Evolutionary conservation across 2,888 invertebrate genomes (phyloP).

Genomic region (Meta bourneti): DNA sequence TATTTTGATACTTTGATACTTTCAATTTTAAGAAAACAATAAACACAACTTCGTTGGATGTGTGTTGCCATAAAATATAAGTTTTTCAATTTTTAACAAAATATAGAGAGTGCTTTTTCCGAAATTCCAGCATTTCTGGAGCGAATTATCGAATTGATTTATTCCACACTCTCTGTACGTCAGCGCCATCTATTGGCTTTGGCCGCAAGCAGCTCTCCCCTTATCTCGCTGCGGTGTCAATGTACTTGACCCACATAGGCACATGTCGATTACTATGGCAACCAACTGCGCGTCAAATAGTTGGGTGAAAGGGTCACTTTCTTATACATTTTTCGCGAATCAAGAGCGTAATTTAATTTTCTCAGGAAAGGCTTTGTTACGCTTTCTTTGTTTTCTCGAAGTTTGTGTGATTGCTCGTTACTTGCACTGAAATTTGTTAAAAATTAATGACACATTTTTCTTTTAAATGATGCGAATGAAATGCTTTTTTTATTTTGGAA

Average conservation of each 20-base stretch:
- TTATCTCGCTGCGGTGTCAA: slow-evolving; percentile 55
- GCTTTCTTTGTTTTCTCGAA: background rate
- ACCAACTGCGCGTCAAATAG: slow-evolving; percentile 22
- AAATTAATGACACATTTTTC: too few species aligned
- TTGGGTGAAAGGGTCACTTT: background rate
- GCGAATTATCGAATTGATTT: background rate
- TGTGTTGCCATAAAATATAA: too few species aligned
- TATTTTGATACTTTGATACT: too few species aligned
- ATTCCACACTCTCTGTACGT: background rate
- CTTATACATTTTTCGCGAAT: background rate
- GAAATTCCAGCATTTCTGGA: too few species aligned
- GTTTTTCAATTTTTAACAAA: too few species aligned
- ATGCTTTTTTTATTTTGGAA: too few species aligned
- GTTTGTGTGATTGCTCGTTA: background rate
- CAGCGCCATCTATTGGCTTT: slow-evolving; percentile 66
- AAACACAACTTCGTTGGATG: too few species aligned
- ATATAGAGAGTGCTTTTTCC: too few species aligned
- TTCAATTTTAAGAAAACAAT: too few species aligned
- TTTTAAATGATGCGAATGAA: too few species aligned
- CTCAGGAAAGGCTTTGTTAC: background rate
- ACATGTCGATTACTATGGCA: slow-evolving; percentile 64
- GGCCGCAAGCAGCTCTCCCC: slow-evolving; percentile 46
- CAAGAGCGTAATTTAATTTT: background rate
- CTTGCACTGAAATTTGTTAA: too few species aligned
- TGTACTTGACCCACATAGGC: slow-evolving; percentile 75